Evolutionary conservation across 92 coral and sea anemone genomes (phyloP), one percentile per base, ranked within the genome.

Genomic region (Galaxea fascicularis): DNA sequence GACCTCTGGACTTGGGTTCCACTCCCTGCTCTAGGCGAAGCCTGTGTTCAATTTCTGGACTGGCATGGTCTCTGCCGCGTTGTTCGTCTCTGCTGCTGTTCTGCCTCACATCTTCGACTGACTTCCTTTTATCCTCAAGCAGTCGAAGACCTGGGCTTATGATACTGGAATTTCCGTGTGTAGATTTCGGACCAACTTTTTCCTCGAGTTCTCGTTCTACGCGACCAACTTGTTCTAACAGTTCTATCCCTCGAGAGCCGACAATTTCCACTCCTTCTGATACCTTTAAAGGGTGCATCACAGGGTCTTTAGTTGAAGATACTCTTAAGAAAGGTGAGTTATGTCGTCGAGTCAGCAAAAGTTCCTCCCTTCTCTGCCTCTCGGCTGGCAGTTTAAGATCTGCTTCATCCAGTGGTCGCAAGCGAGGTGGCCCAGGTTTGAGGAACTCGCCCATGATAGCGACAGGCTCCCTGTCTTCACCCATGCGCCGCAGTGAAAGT

Each of bases 341-440:
- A 41, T 85, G 87, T 29, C 89, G 75, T 16, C 91, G 89, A 54
- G 89, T 83, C 85, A 93, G 49, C 27, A 85, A 77, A 31, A 79
- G 45, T 28, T 94, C 98, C 59, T 92, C 98, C 29, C 94, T 78
- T 31, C 86, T 71, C 78, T 92, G 93, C 21, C 90, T 79, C 26
- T 94, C 98, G 12, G 94, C 75, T 10, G 84, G 56, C 77, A 64
- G 47, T 62, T 95, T 74, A 25, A 92, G 27, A 18, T 94, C 98
- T 45, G 82, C 77, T 47, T 92, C 98, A 53, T 90, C 98, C 18
- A 94, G 73, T 10, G 98, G 78, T 51, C 98, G 94, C 56, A 94
- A 85, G 5, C 95, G 95, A 13, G 98, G 98, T 9, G 95, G 98
- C n/a, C 94, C 95, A 10, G 93, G 88, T 73, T 94, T 94, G 28